Evolutionary conservation across 2,797 vertebrate genomes (phyloP), one percentile per base, ranked within the genome.

Genomic region (Australoheros facetus): DNA sequence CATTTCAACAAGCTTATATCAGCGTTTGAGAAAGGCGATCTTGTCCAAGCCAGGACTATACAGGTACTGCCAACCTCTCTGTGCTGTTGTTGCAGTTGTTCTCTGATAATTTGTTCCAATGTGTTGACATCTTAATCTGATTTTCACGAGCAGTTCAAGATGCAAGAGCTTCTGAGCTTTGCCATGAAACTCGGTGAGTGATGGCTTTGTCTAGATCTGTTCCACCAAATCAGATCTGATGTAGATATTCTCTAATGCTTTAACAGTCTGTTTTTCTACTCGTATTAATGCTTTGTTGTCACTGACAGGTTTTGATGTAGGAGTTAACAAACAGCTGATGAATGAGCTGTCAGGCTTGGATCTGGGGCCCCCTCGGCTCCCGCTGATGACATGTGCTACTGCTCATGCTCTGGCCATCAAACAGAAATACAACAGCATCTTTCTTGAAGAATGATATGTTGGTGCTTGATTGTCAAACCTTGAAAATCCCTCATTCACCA

Each of bases 311-410:
- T 98, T 98, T 78, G 95, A 97, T 81, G 83, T 98, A 80, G 94
- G 97, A 0, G 94, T 98, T 86, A 99, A 96, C 87, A 99, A 99
- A 94, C 96, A 96, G 87, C 86, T 99, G 83, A 97, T 98, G 97
- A 94, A 77, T 1, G 87, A 95, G 64, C 53, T 97, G 82, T 99
- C 98, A 3, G 97, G 97, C 57, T 91, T 99, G 88, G 75, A 81
- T 9, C 94, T 99, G 91, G 98, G 98, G 16, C 97, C 97, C 5
- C 97, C 98, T 5, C 96, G 98, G 7, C 96, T 97, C 72, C 98
- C 98, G 0, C 71, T 99, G 75, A 87, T 89, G 77, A 91, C 45
- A 0, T 96, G 96, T 82, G 91, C 95, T 9, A 32, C 17, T 2
- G 88, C 79, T 3, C 82, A 76, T 4, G 90, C 91, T 1, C 1